phyloP scores from a whole-genome alignment of 2,797 vertebrate genomes.

The Erpetoichthys calabaricus region DNA sequence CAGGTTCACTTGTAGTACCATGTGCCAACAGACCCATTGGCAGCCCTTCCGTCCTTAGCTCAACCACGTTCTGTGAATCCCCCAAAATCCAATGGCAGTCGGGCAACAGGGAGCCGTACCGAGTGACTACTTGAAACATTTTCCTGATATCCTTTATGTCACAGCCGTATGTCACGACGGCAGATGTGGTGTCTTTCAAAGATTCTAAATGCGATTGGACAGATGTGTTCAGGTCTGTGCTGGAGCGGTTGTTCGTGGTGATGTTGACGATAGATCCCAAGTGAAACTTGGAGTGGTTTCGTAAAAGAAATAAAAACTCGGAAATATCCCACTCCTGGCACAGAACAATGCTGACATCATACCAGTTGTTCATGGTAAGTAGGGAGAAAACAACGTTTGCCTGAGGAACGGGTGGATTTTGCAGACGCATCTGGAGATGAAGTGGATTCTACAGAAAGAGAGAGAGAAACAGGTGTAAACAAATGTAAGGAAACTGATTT shows the following conservation, averaged over 20 bases:
- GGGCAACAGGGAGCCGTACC: slow-evolving; percentile 53
- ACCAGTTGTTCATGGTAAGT: slow-evolving; percentile 89
- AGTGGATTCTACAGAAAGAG: slow-evolving; percentile 68
- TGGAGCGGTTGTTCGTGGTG: slow-evolving; percentile 46
- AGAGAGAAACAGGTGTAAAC: slow-evolving; percentile 5
- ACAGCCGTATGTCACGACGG: slow-evolving; percentile 84
- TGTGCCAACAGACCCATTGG: slow-evolving; percentile 83
- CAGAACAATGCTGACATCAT: slow-evolving; percentile 81
- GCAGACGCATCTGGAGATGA: slow-evolving; percentile 88
- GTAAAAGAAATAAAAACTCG: slow-evolving; percentile 71
- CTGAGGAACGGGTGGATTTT: slow-evolving; percentile 55
- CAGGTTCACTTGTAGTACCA: slow-evolving; percentile 69
- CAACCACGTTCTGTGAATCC: slow-evolving; percentile 84
- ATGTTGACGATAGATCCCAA: slow-evolving; percentile 76
- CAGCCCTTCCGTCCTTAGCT: slow-evolving; percentile 79
- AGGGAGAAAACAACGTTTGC: slow-evolving; percentile 74
- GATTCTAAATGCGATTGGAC: slow-evolving; percentile 61
- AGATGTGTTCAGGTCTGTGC: slow-evolving; percentile 49
- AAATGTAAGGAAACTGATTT: not conserved
- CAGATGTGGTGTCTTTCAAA: slow-evolving; percentile 60
- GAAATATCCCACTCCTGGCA: slow-evolving; percentile 86
- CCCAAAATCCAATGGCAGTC: slow-evolving; percentile 87
- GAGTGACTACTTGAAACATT: slow-evolving; percentile 60
- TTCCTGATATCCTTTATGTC: slow-evolving; percentile 70
- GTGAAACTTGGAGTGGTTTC: slow-evolving; percentile 79